Percentiles rank a stretch among this genome's conserved stretches.
Evolutionary conservation across 2,797 vertebrate genomes (phyloP).

Genomic region (Sebastes reedi): DNA sequence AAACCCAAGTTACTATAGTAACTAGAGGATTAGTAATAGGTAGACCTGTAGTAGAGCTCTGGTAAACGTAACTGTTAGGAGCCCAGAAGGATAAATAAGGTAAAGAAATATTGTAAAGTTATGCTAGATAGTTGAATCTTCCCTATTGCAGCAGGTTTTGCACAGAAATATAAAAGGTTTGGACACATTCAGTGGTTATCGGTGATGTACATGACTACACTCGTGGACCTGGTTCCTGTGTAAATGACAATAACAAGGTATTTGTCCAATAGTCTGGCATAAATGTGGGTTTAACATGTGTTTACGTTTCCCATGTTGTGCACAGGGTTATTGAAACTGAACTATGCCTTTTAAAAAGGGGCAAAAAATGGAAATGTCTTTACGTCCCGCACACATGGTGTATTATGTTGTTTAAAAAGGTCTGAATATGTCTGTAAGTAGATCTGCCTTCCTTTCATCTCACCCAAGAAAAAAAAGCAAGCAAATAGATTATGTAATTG

Average conservation of each 20-base stretch:
- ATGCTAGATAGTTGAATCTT: not conserved
- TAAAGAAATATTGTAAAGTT: not conserved
- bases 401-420: not conserved
- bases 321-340: not conserved
- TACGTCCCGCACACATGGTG: not conserved
- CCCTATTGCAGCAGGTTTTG: not conserved
- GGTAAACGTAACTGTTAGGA: too few species aligned
- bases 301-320: not conserved
- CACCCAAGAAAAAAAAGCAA: not conserved
- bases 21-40: too few species aligned
- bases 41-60: too few species aligned
- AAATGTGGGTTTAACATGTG: not conserved
- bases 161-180: not conserved
- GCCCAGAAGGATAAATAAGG: too few species aligned
- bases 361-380: not conserved
- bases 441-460: constrained; percentile 9
- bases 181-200: too few species aligned
- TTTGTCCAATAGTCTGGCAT: not conserved
- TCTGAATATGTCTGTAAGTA: not conserved
- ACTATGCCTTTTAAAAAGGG: not conserved
- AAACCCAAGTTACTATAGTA: too few species aligned
- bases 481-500: not conserved
- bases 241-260: too few species aligned
- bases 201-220: too few species aligned
- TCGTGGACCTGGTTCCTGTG: too few species aligned